Conservation (phyloP, 1,140 invertebrate genomes). For the Drosophila mojavensis region DNA sequence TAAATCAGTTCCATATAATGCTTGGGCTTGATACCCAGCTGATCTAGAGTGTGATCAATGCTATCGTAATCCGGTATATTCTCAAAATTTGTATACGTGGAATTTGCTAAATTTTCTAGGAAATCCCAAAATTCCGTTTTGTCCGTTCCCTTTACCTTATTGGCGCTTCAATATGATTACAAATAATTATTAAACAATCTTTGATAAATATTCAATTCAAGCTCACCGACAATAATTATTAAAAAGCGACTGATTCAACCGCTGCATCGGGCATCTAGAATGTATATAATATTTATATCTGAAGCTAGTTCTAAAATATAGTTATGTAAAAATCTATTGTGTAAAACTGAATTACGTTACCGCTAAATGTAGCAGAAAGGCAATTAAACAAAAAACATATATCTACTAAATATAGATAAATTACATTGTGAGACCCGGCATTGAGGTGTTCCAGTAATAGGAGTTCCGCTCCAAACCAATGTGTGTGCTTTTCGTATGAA, state of each 20-base stretch:
- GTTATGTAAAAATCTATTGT: too few relatives aligned
- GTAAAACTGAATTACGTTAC: too few relatives aligned
- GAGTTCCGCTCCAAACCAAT: conserved; percentile 89
- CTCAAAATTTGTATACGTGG: conserved; percentile 75
- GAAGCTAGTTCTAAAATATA: too few relatives aligned
- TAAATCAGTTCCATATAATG: conserved; percentile 78
- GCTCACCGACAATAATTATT: conserved; percentile 84
- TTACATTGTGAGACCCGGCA: conserved; percentile 86
- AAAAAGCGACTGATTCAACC: conserved; percentile 84
- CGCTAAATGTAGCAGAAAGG: too few relatives aligned
- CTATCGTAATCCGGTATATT: conserved; percentile 62
- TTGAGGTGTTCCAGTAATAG: conserved; percentile 88
- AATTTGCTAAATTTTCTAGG: conserved; percentile 77
- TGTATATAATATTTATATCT: not conserved
- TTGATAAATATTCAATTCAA: not conserved
- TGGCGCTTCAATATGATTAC: conserved; percentile 13
- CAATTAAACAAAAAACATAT: too few relatives aligned
- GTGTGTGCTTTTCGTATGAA: conserved; percentile 85
- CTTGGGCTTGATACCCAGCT: conserved; percentile 54
- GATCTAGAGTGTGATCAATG: conserved; percentile 51
- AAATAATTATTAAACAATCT: not conserved
- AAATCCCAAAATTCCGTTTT: conserved; percentile 62
- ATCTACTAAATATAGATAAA: not conserved
- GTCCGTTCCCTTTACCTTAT: conserved; percentile 32
- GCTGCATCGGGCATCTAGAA: conserved; percentile 83